phyloP scores from a whole-genome alignment of 1,140 invertebrate species.

The Wiebesia pumilae region DNA sequence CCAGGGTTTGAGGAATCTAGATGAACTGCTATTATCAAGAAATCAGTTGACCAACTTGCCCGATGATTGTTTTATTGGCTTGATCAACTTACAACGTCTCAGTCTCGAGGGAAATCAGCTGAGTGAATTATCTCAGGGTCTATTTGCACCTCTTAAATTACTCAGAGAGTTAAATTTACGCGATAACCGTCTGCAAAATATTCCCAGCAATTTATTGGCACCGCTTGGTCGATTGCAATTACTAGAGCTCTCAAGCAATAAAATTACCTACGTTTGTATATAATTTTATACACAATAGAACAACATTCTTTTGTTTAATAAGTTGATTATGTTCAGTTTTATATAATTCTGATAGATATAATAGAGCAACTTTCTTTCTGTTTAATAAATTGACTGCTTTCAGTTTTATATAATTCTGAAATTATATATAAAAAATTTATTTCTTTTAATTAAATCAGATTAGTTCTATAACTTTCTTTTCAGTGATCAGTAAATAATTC shows the following conservation, averaged over 20 bases:
- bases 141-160: constrained; percentile 74
- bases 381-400: neutral
- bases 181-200: constrained; percentile 76
- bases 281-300: neutral
- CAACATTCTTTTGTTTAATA: neutral
- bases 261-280: constrained; percentile 72
- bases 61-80: constrained; percentile 78
- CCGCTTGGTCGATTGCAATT: constrained; percentile 72
- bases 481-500: neutral
- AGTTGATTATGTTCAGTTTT: neutral
- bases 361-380: too few relatives aligned
- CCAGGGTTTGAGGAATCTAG: constrained; percentile 67
- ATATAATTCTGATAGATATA: neutral
- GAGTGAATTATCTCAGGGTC: constrained; percentile 75
- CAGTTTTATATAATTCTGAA: constrained; percentile 1
- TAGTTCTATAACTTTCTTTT: neutral
- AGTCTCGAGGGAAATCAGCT: constrained; percentile 84
- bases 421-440: neutral
- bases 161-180: constrained; percentile 79
- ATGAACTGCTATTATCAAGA: constrained; percentile 75
- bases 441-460: neutral
- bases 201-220: constrained; percentile 77
- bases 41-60: constrained; percentile 72
- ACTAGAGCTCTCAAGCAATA: constrained; percentile 73
- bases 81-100: constrained; percentile 79